Base-by-base conservation (phyloP, 2,888 invertebrate species). In the Agrilus cyanescens region DNA sequence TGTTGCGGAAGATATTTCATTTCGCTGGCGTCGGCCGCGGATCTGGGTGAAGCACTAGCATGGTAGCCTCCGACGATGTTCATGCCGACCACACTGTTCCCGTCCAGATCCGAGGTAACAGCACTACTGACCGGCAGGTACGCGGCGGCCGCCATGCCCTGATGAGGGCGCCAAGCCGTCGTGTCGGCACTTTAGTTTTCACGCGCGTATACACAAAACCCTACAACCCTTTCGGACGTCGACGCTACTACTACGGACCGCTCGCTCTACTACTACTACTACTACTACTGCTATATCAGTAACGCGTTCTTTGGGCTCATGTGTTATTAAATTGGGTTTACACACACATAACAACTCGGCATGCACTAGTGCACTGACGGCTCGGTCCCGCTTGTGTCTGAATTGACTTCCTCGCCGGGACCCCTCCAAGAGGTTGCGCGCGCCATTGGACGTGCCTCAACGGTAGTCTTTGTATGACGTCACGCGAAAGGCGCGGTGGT, bases 141-240 rank as follows among this genome's bases (percentile, higher is more conserved):
- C 74, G 89, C 85, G 74, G 90, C 87, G 77, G 90, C 89, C 80
- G 91, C 89, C 89, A 90, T 90, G 82, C 76, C 82, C 82, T 63
- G 63, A 50, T 61, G 59, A 59, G 66, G 76, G 74, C 76, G 74
- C 73, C 73, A 71, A 70, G 70, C 60, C 56, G 54, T 55, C 58
- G 61, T 63, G 58, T 62, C 60, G 58, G 57, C 61, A 61, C 60
- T 59, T 57, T 25, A 33, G 8, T 13, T 10, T 38, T 12, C 12
- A 25, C 29, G 38, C 12, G 20, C 29, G 12, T 13, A 25, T 25
- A 42, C 32, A 42, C 18, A 41, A 40, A 13, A 31, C 43, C 13
- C 16, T 35, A 25, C 32, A 31, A 15, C 44, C 30, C 37, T 37
- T 41, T 35, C 20, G 31, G 34, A 40, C 44, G 34, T 40, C 38